Base-by-base conservation (phyloP, 2,797 vertebrate species). In the Hemitrygon akajei region DNA sequence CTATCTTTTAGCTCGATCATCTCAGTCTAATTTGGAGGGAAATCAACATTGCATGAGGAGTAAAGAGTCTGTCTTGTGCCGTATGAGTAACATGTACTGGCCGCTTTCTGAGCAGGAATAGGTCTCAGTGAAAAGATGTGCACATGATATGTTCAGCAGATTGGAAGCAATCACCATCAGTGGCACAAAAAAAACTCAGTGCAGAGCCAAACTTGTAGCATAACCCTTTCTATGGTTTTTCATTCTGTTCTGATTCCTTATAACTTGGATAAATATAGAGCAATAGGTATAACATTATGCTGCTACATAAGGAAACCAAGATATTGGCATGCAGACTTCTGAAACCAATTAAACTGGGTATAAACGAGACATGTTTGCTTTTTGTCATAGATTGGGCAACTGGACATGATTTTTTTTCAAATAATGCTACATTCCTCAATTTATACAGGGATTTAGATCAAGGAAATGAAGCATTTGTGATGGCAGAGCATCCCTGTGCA, bases 391-490 rank as follows among this genome's bases (percentile, higher is more conserved):
- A 37, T 69, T 18, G 20, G n/a, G 14, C 7, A 20, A 34, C 60
- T 60, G 56, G 18, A 60, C 30, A 37, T 89, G n/a, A 84, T 84
- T 60, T 66, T 9, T n/a, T 34, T 66, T 66, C 16, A 34, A 89
- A 69, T 89, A 69, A 89, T 69, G 16, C 60, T 69, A 66, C 30
- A 69, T 89, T 69, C 18, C n/a, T 89, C 63, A 37, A 89, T 89
- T 89, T 89, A 66, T 37, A 89, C 86, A 89, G 86, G 86, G 63
- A n/a, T 69, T 69, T 63, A 37, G 60, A 89, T 89, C 60, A 89
- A 37, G 63, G 7, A 69, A 89, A 69, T 89, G 86, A 89, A 69
- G 63, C n/a, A 37, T 69, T 66, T 89, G 86, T 37, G 18, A 89
- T 22, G 63, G 63, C 86, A 89, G 86, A 69, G 4, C 86, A 37